These are phyloP conservation scores for Unio pictorum DNA, from an alignment of 2,888 invertebrate species.

Conservation along the genomic window DNA sequence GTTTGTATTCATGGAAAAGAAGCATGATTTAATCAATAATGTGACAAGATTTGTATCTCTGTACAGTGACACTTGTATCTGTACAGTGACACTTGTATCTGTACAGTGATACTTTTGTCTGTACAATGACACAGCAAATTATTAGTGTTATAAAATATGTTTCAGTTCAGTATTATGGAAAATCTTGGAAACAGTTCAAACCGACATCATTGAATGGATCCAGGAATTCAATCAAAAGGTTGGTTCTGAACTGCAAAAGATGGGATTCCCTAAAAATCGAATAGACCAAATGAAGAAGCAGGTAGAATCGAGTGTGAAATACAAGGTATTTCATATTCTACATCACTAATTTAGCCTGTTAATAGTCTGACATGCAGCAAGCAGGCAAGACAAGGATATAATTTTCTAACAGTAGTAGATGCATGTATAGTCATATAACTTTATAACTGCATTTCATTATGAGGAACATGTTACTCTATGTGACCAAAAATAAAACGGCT, in stretches of 20 bases:
- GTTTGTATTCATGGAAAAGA: too few species aligned
- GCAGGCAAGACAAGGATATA: too few species aligned
- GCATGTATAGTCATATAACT: too few species aligned
- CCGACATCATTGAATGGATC: conserved; percentile 20
- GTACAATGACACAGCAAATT: not conserved
- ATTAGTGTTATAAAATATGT: conserved; percentile 2
- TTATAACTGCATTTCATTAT: too few species aligned
- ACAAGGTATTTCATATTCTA: conserved; percentile 25
- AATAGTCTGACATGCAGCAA: too few species aligned
- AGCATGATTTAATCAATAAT: not conserved
- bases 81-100: too few species aligned
- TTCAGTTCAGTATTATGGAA: conserved; percentile 40
- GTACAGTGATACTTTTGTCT: too few species aligned
- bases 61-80: not conserved
- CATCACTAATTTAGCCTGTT: too few species aligned
- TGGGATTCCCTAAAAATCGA: conserved; percentile 18
- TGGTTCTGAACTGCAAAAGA: conserved; percentile 17
- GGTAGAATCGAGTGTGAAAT: conserved; percentile 23
- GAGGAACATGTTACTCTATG: too few species aligned
- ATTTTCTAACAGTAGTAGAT: too few species aligned
- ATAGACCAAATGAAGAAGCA: conserved; percentile 23
- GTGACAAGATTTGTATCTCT: not conserved
- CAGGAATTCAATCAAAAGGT: conserved; percentile 20
- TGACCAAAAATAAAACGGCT: too few species aligned
- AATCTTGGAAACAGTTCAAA: conserved; percentile 27